phyloP scores from a whole-genome alignment of 2,113 vertebrate species.

The Periophthalmodon schlosseri region DNA sequence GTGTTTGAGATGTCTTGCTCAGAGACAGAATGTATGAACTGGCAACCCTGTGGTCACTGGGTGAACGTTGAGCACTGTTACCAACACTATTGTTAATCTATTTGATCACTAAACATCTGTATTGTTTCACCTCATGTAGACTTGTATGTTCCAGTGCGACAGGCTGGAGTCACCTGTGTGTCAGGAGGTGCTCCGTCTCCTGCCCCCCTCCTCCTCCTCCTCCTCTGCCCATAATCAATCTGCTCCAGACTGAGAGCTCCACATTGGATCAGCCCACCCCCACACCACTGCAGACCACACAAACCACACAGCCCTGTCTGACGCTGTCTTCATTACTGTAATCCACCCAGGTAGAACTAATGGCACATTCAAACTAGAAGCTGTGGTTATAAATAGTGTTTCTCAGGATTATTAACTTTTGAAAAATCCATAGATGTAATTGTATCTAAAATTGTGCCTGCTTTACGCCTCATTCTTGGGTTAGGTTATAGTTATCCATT shows the following conservation, averaged over 20 bases:
- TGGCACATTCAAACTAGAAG: not conserved
- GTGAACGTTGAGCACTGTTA: too few relatives aligned
- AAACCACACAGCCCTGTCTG: not conserved
- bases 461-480: not conserved
- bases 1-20: too few relatives aligned
- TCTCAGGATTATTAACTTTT: not conserved
- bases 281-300: not conserved
- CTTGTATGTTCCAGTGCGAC: not conserved
- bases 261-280: constrained; percentile 11
- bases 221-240: constrained; percentile 37
- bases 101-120: not conserved
- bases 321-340: not conserved
- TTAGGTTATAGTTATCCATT: too few relatives aligned
- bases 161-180: constrained; percentile 17
- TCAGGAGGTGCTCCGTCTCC: constrained; percentile 36
- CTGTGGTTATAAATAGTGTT: not conserved
- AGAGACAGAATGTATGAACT: too few relatives aligned
- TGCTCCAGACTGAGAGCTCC: constrained; percentile 17
- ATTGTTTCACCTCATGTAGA: not conserved
- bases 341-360: not conserved
- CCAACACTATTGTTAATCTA: too few relatives aligned
- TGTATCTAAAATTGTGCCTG: constrained; percentile 11
- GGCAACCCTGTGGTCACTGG: too few relatives aligned
- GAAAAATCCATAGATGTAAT: constrained; percentile 16
- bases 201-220: constrained; percentile 29